These are phyloP conservation scores for Gymnorhina tibicen DNA, from an alignment of 2,113 vertebrate genomes.

Conservation along the genomic window DNA sequence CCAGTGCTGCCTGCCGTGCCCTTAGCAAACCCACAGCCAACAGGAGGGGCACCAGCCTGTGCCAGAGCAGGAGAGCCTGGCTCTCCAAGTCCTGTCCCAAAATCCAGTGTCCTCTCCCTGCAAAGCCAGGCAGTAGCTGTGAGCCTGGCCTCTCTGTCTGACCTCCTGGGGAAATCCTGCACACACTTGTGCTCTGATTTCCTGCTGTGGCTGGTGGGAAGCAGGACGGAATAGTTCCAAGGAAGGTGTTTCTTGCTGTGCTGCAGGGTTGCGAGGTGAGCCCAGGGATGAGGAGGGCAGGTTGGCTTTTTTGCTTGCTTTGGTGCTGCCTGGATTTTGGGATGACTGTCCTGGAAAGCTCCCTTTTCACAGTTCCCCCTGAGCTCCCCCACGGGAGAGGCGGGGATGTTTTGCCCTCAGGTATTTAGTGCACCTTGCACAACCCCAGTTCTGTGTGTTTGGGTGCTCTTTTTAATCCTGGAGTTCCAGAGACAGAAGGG, in stretches of 20 bases:
- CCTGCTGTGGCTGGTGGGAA: background rate
- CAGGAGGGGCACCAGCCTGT: fast-evolving
- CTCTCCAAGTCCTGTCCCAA: background rate
- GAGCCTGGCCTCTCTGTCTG: background rate
- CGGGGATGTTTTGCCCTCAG: background rate
- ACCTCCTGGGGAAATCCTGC: background rate
- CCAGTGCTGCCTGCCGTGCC: fast-evolving
- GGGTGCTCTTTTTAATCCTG: background rate
- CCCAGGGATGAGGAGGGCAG: background rate
- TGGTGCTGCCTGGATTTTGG: background rate
- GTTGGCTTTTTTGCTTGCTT: fast-evolving
- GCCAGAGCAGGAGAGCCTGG: background rate
- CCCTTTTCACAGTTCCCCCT: background rate
- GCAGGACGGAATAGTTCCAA: background rate
- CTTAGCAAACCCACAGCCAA: background rate
- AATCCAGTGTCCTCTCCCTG: background rate
- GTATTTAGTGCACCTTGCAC: fast-evolving
- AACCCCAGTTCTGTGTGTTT: background rate
- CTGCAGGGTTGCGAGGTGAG: background rate
- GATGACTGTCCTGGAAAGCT: background rate
- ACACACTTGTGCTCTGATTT: fast-evolving
- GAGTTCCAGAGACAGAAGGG: background rate
- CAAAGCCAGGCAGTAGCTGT: background rate
- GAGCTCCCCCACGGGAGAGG: background rate
- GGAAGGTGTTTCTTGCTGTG: background rate